These are phyloP conservation scores for Staurois parvus DNA, from an alignment of 2,797 vertebrate species.

Conservation along the genomic window DNA sequence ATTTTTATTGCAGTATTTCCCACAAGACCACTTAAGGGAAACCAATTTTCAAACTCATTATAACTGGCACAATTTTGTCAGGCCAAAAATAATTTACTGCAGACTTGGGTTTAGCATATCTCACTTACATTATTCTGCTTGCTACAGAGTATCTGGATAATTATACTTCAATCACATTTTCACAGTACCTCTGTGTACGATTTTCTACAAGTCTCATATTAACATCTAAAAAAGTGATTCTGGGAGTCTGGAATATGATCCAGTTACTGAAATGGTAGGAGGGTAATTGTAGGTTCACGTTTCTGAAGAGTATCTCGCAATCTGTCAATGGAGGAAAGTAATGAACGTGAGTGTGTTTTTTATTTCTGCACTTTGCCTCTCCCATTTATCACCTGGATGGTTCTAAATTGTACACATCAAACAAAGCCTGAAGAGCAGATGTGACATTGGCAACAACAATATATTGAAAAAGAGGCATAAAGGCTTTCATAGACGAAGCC, in stretches of 20 bases:
- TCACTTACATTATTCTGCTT: slow-evolving; percentile 47
- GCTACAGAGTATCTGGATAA: slow-evolving; percentile 28
- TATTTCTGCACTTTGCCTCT: slow-evolving; percentile 13
- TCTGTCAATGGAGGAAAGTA: slow-evolving; percentile 32
- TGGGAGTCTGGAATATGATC: slow-evolving; percentile 21
- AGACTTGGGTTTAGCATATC: slow-evolving; percentile 46
- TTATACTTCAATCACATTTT: slow-evolving; percentile 50
- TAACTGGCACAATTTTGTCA: slow-evolving; percentile 58
- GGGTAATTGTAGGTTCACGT: slow-evolving; percentile 33
- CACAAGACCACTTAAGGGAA: slow-evolving; percentile 56
- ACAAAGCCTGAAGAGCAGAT: not conserved
- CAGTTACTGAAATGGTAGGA: slow-evolving; percentile 25
- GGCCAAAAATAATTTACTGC: slow-evolving; percentile 57
- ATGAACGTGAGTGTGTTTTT: not conserved
- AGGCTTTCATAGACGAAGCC: too few relatives aligned
- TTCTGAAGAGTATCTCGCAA: slow-evolving; percentile 22
- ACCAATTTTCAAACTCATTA: slow-evolving; percentile 61
- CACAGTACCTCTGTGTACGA: slow-evolving; percentile 29
- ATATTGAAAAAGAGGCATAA: too few relatives aligned
- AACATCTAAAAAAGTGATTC: slow-evolving; percentile 42
- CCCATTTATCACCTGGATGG: not conserved
- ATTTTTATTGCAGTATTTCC: slow-evolving; percentile 59
- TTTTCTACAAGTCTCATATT: slow-evolving; percentile 30
- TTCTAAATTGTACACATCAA: not conserved
- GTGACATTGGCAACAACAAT: not conserved